Conservation (phyloP, 2,888 invertebrate species). For the Polyommatus iphigenia region DNA sequence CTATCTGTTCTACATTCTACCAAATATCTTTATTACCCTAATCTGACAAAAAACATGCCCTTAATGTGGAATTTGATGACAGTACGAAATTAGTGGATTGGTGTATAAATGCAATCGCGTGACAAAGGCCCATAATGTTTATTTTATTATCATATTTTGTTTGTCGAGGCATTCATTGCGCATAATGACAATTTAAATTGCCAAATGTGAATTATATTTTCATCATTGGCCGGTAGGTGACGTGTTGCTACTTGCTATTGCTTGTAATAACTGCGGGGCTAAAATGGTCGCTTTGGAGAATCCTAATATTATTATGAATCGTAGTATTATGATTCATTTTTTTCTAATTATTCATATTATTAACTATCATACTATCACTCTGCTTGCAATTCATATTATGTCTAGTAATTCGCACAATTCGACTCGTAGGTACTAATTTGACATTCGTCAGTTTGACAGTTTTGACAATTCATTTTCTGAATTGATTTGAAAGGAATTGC, state of each 20-base stretch:
- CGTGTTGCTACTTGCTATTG: not conserved
- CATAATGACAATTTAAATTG: slow-evolving; percentile 23
- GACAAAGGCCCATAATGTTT: slow-evolving; percentile 23
- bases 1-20: not conserved
- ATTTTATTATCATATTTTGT: slow-evolving; percentile 29
- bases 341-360: no score
- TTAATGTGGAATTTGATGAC: slow-evolving; percentile 10
- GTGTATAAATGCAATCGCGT: slow-evolving; percentile 25
- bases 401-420: no score
- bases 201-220: slow-evolving; percentile 2
- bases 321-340: no score
- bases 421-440: no score
- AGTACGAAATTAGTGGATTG: slow-evolving; percentile 13
- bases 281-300: no score
- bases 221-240: not conserved
- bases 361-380: no score
- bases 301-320: no score
- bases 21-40: not conserved
- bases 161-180: not conserved
- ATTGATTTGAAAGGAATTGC: no score
- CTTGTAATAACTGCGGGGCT: not conserved
- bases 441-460: no score
- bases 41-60: not conserved
- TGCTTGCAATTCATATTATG: no score
- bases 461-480: no score